Percentiles rank a stretch among this genome's conserved stretches.
Evolutionary conservation across 2,113 vertebrate species (phyloP).

Genomic region (human (Homo sapiens)): DNA sequence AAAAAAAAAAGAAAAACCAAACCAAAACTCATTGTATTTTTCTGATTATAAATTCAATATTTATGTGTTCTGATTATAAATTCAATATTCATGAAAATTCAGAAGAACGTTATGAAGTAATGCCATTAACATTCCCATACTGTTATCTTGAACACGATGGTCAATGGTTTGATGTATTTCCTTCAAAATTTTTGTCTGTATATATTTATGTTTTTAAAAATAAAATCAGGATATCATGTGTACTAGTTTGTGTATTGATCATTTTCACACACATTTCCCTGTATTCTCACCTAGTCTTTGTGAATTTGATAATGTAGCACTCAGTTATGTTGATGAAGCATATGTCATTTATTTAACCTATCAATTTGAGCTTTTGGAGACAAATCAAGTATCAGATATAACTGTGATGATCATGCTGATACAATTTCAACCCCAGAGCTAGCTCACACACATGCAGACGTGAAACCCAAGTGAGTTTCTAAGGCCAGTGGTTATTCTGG

Average conservation of each 20-base stretch:
- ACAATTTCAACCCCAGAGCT: slow-evolving; percentile 6
- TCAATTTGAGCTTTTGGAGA: slow-evolving; percentile 2
- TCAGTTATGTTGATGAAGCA: neutral
- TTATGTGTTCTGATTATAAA: slow-evolving; percentile 4
- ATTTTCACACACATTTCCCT: neutral
- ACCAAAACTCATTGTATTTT: neutral
- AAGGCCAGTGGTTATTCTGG: neutral
- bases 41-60: slow-evolving; percentile 12
- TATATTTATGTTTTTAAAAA: slow-evolving; percentile 22
- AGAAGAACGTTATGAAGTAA: slow-evolving; percentile 13
- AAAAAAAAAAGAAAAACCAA: too few relatives aligned
- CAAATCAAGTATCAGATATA: slow-evolving; percentile 23
- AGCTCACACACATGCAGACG: neutral
- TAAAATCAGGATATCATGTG: neutral
- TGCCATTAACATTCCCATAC: neutral
- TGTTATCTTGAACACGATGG: neutral
- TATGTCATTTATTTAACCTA: slow-evolving; percentile 24
- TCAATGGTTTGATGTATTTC: slow-evolving; percentile 10
- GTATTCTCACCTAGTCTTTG: slow-evolving; percentile 10
- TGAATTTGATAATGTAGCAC: neutral
- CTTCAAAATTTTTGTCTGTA: slow-evolving; percentile 33
- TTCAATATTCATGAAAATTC: neutral
- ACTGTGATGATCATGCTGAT: neutral
- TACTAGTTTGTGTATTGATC: neutral
- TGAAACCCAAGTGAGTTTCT: neutral